Base-by-base conservation (phyloP, 2,113 vertebrate genomes). In the Amphiprion ocellaris region DNA sequence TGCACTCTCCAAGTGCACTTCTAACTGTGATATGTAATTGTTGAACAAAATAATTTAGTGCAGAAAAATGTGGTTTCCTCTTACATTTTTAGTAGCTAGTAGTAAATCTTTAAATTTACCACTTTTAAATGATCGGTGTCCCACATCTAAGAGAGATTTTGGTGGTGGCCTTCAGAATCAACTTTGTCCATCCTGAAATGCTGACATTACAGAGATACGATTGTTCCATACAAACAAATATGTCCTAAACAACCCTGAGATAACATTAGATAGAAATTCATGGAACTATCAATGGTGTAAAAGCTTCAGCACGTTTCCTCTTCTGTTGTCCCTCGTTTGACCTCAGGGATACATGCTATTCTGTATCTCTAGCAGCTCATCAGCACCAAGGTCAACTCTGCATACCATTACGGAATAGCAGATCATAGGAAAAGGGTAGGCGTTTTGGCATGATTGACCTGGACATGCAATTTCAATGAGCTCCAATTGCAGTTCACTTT, bases 311-410 rank as follows among this genome's bases (percentile, higher is more conserved):
- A 10, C 33, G 15, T 81, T 78, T 77, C 30, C 16, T 54, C 59
- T 50, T 23, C 44, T 54, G 17, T 49, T 60, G 69, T 68, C 61
- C 69, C 47, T n/a, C 2, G 49, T 39, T 37, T 77, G 75, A 77
- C 71, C 71, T 54, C 26, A 0, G 60, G 61, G 41, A 54, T 23
- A 62, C 49, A 26, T 64, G 39, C 24, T 65, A 19, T 41, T 24
- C 69, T 67, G 49, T 49, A 58, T 59, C 41, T 71, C 56, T 8
- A 37, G 66, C 75, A 82, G 69, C 69, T 87, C 84, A 68, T 82
- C 54, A 80, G 75, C 72, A 72, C 26, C 80, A 73, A 69, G 62
- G 80, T 91, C 82, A 82, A 59, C 17, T 44, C 54, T 54, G 15
- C 24, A 65, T 69, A 58, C 52, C 14, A n/a, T 28, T 50, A 23